These are phyloP conservation scores for Dryadula phaetusa DNA, from an alignment of 2,888 invertebrate genomes.

Conservation along the genomic window DNA sequence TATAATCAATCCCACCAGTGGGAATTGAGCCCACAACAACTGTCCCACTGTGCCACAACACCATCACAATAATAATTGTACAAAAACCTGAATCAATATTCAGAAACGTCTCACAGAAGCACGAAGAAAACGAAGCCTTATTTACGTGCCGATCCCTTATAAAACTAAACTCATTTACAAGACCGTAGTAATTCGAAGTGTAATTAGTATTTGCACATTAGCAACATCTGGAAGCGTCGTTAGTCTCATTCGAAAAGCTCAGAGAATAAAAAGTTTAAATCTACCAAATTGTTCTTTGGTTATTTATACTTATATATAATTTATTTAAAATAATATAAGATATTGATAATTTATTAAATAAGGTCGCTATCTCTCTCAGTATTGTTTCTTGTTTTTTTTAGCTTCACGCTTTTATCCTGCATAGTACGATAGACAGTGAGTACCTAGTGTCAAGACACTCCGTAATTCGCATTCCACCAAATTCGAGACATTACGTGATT, in stretches of 20 bases:
- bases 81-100: not conserved
- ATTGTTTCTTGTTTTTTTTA: conserved; percentile 1
- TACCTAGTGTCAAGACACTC: no score
- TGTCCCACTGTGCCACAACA: no score
- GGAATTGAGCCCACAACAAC: no score
- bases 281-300: conserved; percentile 7
- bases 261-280: conserved; percentile 4
- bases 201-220: conserved; percentile 42
- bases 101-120: not conserved
- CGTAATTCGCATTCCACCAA: no score
- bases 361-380: not conserved
- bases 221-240: conserved; percentile 42
- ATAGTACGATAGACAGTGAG: no score
- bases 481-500: no score
- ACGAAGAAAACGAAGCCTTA: not conserved
- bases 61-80: no score
- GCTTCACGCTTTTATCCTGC: no score
- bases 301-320: no score
- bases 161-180: conserved; percentile 39
- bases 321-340: no score
- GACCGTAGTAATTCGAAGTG: conserved; percentile 37
- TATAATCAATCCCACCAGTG: no score
- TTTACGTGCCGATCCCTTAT: conserved; percentile 15
- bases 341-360: not conserved
- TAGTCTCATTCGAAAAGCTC: conserved; percentile 27